These are phyloP conservation scores for Noctua fimbriata DNA, from an alignment of 2,888 invertebrate species.

Conservation along the genomic window DNA sequence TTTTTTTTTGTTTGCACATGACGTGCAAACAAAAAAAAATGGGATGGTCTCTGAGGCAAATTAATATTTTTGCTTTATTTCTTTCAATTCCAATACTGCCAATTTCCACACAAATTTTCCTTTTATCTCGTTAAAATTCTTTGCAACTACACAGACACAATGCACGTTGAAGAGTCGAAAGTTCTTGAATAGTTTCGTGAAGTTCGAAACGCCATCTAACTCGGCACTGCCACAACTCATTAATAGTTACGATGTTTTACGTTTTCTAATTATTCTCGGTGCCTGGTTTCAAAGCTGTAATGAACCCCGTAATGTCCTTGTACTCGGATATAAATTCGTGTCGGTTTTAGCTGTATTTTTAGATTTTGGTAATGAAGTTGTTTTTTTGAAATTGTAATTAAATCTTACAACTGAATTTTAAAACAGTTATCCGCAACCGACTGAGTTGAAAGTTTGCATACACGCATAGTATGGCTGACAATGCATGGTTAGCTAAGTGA, in stretches of 20 bases:
- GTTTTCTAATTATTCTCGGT: slow-evolving; percentile 48
- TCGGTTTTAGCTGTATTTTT: slow-evolving; percentile 18
- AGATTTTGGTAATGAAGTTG: background rate
- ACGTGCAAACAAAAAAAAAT: too few relatives aligned
- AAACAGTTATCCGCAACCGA: too few relatives aligned
- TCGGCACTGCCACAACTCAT: slow-evolving; percentile 31
- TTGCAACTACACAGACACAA: background rate
- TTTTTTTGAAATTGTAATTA: background rate
- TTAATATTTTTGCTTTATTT: background rate
- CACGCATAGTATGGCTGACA: too few relatives aligned
- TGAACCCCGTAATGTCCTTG: slow-evolving; percentile 21
- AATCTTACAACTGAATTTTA: too few relatives aligned
- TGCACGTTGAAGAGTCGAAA: slow-evolving; percentile 7
- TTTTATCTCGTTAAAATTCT: slow-evolving; percentile 5
- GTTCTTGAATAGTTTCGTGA: slow-evolving; percentile 13
- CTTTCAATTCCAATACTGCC: background rate
- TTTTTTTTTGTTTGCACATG: too few relatives aligned
- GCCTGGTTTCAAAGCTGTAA: slow-evolving; percentile 40
- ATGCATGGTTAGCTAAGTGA: too few relatives aligned
- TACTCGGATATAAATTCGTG: slow-evolving; percentile 18
- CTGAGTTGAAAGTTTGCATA: too few relatives aligned
- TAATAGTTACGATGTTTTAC: slow-evolving; percentile 41
- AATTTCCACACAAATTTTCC: background rate
- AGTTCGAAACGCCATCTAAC: slow-evolving; percentile 25
- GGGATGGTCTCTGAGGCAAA: background rate